Evolutionary conservation across 1,140 invertebrate species (phyloP), one percentile per base, ranked within the genome.

Genomic region (Acyrthosiphon pisum): DNA sequence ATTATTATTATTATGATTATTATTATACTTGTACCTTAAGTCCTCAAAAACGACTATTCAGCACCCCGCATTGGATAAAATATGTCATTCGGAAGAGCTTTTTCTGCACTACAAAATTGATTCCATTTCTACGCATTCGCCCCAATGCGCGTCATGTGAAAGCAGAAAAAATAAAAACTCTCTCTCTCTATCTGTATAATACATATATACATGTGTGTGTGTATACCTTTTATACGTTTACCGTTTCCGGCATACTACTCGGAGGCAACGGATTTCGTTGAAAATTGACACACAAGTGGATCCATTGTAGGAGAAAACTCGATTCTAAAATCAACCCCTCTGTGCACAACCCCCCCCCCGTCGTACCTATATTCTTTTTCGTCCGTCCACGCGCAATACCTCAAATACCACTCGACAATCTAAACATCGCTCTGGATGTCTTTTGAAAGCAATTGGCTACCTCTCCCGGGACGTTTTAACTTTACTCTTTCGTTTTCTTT

Each of bases 271-370:
- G 89, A 90, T 90, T 90, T 90, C 56, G 89, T 68, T 90, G 56
- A 68, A 90, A 90, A 90, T 90, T 90, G 53, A 90, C 89, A 90
- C 89, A 90, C 89, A 90, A 90, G 89, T 90, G 89, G 89, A 90
- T 90, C 89, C 89, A 90, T 90, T 90, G 89, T 90, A 90, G 89
- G 89, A 90, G 89, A 90, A 90, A 90, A 90, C 53, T 90, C 53
- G 89, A 90, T 90, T 90, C 56, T 44, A 90, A 90, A 68, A 60
- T 90, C 89, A 68, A 90, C 53, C 53, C 89, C 53, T 44, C 9
- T 41, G 18, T 41, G 1, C 50, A 60, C 56, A 7, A 46, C 50
- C 20, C 18, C 2, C 50, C 26, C 14, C 22, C 6, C 37, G 6
- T 44, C 37, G 30, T 8, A 22, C 30, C 50, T 68, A n/a, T 68